Evolutionary conservation across 2,888 invertebrate species (phyloP), one percentile per base, ranked within the genome.

Genomic region (Arctia plantaginis): DNA sequence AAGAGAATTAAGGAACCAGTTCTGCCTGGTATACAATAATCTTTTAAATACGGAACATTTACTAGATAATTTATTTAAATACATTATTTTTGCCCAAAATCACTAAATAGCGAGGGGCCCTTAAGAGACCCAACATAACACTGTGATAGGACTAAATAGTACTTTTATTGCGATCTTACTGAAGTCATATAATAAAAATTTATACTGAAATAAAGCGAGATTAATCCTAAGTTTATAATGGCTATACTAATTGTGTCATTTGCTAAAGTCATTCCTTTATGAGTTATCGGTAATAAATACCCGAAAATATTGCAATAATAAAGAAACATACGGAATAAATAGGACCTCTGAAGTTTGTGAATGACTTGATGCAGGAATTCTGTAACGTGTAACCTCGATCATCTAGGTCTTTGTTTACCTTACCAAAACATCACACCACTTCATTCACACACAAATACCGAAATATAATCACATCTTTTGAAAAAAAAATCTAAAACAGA

Each of bases 51-150:
- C n/a, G 10, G 4, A 13, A 66, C 39, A 66, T 66, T 13, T 23
- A 66, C 39, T n/a, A 66, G 35, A n/a, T 66, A n/a, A 66, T 66
- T 66, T 4, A 39, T 66, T 23, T 66, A n/a, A 66, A 66, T 35
- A n/a, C 39, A 39, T 39, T 66, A 66, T 66, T 66, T 66, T 39
- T 41, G 41, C n/a, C 41, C 41, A 39, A 41, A 66, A 66, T 66
- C 41, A 66, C n/a, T 41, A 66, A 13, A 39, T 39, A 39, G 8
- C 39, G 8, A 39, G 39, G 39, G 39, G 39, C 39, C 39, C 39
- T 39, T 39, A 8, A 41, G 41, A 41, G 27, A 41, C 27, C 27
- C 15, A n/a, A 18, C 27, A 66, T 41, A 44, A 66, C 27, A 66
- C 66, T 44, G 27, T 44, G 65, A 65, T 27, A 13, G 27, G 18